Conservation (phyloP, 2,888 invertebrate genomes). For the Rotaria macrura region DNA sequence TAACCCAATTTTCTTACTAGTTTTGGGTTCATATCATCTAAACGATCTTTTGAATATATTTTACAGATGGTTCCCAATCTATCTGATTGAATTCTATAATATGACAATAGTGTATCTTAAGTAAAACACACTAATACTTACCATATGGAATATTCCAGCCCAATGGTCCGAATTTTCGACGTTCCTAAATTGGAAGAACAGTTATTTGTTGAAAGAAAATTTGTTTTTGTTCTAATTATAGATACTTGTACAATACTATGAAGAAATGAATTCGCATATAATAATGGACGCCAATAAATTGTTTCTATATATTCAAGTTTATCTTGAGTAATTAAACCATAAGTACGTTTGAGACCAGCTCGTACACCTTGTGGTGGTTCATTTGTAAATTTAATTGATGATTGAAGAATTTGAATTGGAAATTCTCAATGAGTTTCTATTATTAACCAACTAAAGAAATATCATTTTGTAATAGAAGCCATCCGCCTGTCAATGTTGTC, state of each 20-base stretch:
- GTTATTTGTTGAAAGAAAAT: no score
- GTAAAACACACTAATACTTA: no score
- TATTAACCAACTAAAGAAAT: no score
- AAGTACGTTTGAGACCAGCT: constrained; percentile 71
- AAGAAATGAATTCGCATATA: constrained; percentile 72
- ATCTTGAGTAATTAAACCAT: constrained; percentile 70
- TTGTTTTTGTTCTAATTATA: no score
- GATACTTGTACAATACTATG: constrained; percentile 55
- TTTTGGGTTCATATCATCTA: constrained; percentile 64
- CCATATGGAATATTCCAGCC: no score
- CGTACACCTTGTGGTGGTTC: constrained; percentile 77
- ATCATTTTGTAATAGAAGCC: constrained; percentile 73
- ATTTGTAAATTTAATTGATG: constrained; percentile 75
- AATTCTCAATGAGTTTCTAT: constrained; percentile 64
- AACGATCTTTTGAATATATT: constrained; percentile 75
- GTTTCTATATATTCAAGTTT: constrained; percentile 71
- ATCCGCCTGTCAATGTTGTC: constrained; percentile 55
- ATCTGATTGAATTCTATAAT: constrained; percentile 64
- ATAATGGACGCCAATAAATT: constrained; percentile 66
- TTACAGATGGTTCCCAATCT: constrained; percentile 72
- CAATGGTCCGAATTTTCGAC: no score
- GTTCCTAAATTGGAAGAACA: no score
- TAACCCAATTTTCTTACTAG: constrained; percentile 45
- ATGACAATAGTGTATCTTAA: not conserved
- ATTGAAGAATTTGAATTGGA: constrained; percentile 66